Percentiles rank a stretch among this genome's conserved stretches.
phyloP scores from a whole-genome alignment of 1,140 invertebrate species.

The Pectinophora gossypiella region DNA sequence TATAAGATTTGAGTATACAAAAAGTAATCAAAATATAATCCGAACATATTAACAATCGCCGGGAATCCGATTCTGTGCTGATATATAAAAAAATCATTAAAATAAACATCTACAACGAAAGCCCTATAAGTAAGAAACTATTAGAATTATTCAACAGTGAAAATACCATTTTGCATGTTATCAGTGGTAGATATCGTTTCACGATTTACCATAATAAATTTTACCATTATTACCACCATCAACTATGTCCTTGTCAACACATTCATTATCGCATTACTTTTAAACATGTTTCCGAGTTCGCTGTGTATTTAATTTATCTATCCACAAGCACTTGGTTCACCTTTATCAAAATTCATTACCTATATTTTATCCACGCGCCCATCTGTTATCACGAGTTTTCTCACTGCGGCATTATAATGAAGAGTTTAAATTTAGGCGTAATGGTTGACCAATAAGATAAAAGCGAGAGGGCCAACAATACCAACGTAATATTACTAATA shows the following conservation, averaged over 20 bases:
- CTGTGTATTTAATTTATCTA: constrained; percentile 47
- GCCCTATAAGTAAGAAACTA: no score
- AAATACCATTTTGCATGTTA: no score
- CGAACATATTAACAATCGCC: no score
- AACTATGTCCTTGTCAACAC: constrained; percentile 18
- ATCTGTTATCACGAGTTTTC: constrained; percentile 66
- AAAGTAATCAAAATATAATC: no score
- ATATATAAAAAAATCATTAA: no score
- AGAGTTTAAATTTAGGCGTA: constrained; percentile 74
- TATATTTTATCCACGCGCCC: constrained; percentile 62
- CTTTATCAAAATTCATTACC: constrained; percentile 72
- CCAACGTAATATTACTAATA: constrained; percentile 20
- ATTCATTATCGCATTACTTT: constrained; percentile 19
- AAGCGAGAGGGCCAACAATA: constrained; percentile 55
- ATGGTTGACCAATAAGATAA: constrained; percentile 75
- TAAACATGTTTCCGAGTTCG: constrained; percentile 46
- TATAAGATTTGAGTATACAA: no score
- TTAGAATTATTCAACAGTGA: no score
- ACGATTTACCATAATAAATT: constrained; percentile 11
- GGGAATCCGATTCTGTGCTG: no score
- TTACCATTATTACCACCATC: constrained; percentile 10
- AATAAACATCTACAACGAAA: no score
- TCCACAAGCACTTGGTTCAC: constrained; percentile 32
- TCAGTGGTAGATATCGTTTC: not conserved
- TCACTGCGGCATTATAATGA: constrained; percentile 71